phyloP scores from a whole-genome alignment of 2,797 vertebrate genomes.

The Nannoperca australis region DNA sequence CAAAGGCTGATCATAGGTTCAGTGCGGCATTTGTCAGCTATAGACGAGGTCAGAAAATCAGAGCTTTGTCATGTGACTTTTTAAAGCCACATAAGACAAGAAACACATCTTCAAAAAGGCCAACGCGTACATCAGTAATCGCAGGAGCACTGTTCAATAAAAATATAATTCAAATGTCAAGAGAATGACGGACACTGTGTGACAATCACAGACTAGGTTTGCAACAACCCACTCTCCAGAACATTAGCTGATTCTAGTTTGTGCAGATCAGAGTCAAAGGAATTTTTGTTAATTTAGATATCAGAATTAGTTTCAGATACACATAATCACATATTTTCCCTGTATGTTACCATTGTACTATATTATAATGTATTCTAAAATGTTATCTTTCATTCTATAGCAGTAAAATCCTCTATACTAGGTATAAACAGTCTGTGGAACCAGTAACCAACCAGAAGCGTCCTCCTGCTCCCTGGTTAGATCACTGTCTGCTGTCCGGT shows the following conservation, averaged over 20 bases:
- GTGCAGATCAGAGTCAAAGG: neutral
- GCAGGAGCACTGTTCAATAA: neutral
- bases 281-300: too few species aligned
- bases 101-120: neutral
- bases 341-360: neutral
- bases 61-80: neutral
- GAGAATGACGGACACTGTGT: neutral
- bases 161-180: neutral
- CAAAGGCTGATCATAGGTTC: neutral
- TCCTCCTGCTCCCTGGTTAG: conserved; percentile 72
- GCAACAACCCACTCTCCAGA: too few species aligned
- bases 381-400: neutral
- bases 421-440: neutral
- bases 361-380: neutral
- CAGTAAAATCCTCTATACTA: neutral
- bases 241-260: too few species aligned
- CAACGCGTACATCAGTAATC: neutral
- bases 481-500: conserved; percentile 85
- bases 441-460: conserved; percentile 62
- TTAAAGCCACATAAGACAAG: neutral
- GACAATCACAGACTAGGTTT: neutral
- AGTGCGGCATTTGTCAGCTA: neutral
- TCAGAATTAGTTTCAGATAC: neutral
- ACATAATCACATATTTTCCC: neutral
- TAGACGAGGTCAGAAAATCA: neutral